Evolutionary conservation across 2,888 invertebrate genomes (phyloP).

Genomic region (Stenichneumon culpator): DNA sequence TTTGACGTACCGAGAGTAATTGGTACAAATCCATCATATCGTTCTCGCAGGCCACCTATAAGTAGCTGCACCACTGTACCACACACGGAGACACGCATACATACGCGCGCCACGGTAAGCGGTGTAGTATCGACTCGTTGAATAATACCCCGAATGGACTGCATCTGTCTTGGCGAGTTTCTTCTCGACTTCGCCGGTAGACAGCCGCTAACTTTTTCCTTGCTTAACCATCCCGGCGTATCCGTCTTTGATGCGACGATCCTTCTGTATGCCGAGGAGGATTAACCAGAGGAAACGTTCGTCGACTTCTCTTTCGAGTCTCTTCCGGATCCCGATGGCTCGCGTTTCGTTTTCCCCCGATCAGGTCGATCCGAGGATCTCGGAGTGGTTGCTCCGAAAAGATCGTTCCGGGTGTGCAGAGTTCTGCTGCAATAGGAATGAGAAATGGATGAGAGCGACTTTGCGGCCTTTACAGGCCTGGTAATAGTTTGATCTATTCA

Average conservation of each 20-base stretch:
- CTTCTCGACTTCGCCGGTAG: slow-evolving; percentile 56
- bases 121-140: slow-evolving; percentile 53
- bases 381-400: background rate
- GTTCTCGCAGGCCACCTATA: slow-evolving; percentile 66
- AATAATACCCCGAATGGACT: slow-evolving; percentile 69
- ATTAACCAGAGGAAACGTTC: slow-evolving; percentile 1
- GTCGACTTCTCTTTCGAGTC: slow-evolving; percentile 8
- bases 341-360: background rate
- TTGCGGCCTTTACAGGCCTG: background rate
- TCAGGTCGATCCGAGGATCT: background rate
- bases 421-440: slow-evolving; percentile 13
- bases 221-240: slow-evolving; percentile 50
- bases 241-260: slow-evolving; percentile 63
- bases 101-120: slow-evolving; percentile 12
- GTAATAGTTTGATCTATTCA: too few relatives aligned
- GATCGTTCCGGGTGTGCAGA: background rate
- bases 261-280: slow-evolving; percentile 19
- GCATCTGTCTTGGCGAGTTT: slow-evolving; percentile 69
- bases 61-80: slow-evolving; percentile 38
- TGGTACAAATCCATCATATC: slow-evolving; percentile 74
- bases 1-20: slow-evolving; percentile 72
- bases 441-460: slow-evolving; percentile 1
- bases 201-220: slow-evolving; percentile 67
- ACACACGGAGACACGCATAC: background rate
- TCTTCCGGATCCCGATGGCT: background rate